A percentile compares a stretch with the other conserved stretches of the same genome.
Conservation (phyloP, 2,888 invertebrate genomes). For the Sphaeridia pumilis region DNA sequence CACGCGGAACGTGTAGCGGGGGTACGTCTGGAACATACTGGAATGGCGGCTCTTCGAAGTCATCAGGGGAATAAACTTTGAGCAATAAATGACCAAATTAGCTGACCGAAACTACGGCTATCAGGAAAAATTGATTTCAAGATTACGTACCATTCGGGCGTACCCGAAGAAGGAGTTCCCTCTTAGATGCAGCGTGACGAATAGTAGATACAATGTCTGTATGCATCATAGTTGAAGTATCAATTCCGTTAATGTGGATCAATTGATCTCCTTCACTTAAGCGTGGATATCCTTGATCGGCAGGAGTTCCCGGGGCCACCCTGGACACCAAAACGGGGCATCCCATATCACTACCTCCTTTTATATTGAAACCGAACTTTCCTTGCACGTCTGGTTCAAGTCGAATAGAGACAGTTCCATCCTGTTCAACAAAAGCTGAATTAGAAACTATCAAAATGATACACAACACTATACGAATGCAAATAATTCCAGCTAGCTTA, state of each 20-base stretch:
- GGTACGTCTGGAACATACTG: conserved; percentile 67
- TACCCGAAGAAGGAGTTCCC: conserved; percentile 70
- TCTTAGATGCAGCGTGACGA: conserved; percentile 48
- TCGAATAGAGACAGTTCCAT: conserved; percentile 52
- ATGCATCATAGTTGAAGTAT: conserved; percentile 78
- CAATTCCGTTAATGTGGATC: conserved; percentile 84
- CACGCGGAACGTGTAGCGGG: conserved; percentile 36
- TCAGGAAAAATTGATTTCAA: too few relatives aligned
- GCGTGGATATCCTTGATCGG: conserved; percentile 71
- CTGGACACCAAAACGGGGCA: conserved; percentile 74
- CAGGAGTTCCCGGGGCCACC: conserved; percentile 78
- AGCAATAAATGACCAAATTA: too few relatives aligned
- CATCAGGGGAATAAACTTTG: conserved; percentile 45
- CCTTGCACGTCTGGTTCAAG: conserved; percentile 79
- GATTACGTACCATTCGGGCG: conserved; percentile 62
- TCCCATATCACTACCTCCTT: conserved; percentile 75
- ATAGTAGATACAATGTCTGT: conserved; percentile 90
- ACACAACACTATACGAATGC: not conserved
- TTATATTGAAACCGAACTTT: conserved; percentile 77
- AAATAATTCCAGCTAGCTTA: conserved; percentile 21
- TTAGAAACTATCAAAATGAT: too few relatives aligned
- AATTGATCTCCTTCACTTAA: conserved; percentile 93
- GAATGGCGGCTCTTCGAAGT: conserved; percentile 74
- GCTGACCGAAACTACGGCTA: too few relatives aligned
- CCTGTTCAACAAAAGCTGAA: too few relatives aligned